Evolutionary conservation across 2,797 vertebrate genomes (phyloP).

Genomic region (Arnoldichthys spilopterus): DNA sequence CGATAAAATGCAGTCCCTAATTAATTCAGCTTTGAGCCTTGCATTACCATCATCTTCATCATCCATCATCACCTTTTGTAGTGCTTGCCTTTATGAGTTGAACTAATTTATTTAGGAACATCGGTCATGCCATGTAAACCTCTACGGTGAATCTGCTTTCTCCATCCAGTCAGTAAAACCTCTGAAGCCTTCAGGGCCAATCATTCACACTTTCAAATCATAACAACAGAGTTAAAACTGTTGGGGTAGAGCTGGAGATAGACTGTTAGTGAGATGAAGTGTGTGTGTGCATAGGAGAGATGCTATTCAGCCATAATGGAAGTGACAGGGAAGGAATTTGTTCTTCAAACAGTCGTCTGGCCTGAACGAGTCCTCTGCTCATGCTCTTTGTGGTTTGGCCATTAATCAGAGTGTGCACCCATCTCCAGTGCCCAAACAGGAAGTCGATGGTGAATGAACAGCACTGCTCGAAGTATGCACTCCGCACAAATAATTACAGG

Average conservation of each 20-base stretch:
- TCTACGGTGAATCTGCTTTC: background rate
- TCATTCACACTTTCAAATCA: conserved; percentile 23
- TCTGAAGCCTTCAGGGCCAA: background rate
- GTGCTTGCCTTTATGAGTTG: background rate
- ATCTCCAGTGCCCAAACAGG: conserved; percentile 50
- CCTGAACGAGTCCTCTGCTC: conserved; percentile 46
- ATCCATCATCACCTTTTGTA: background rate
- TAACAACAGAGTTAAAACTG: conserved; percentile 34
- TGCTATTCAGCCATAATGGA: conserved; percentile 39
- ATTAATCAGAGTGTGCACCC: conserved; percentile 61
- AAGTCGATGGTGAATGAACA: conserved; percentile 63
- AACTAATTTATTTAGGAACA: background rate
- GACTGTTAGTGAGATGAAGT: conserved; percentile 1
- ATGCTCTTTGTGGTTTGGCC: conserved; percentile 33
- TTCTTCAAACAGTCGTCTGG: conserved; percentile 45
- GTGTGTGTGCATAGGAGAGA: too few species aligned
- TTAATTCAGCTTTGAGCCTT: background rate
- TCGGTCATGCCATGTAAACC: background rate
- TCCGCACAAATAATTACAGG: conserved; percentile 71
- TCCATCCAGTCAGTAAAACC: conserved; percentile 1
- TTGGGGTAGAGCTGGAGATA: background rate
- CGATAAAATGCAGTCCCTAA: too few species aligned
- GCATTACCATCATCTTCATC: background rate
- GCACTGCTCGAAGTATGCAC: conserved; percentile 65
- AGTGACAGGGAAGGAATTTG: conserved; percentile 39